These are phyloP conservation scores for Drosophila repletoides DNA, from an alignment of 1,140 invertebrate genomes.

Conservation along the genomic window DNA sequence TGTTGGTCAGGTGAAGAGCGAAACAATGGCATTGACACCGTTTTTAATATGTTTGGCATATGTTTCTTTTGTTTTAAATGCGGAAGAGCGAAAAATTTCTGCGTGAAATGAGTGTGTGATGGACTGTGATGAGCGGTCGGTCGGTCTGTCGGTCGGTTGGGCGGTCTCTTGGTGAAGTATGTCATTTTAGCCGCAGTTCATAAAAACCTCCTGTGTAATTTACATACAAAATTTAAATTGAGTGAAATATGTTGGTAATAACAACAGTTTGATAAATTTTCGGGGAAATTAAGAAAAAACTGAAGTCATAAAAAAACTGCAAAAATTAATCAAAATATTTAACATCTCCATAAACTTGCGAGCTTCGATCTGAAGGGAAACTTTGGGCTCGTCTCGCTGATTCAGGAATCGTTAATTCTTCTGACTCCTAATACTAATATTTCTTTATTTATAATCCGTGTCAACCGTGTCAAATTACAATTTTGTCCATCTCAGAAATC, in stretches of 20 bases:
- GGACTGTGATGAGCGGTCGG: not conserved
- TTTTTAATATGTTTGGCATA: slow-evolving; percentile 53
- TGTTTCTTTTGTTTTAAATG: slow-evolving; percentile 36
- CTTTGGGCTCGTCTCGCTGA: no score
- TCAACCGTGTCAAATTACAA: no score
- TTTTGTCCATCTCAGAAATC: no score
- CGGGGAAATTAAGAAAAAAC: no score
- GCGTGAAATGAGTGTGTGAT: not conserved
- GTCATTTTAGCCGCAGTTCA: slow-evolving; percentile 19
- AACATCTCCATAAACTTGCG: no score
- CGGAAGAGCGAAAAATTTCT: slow-evolving; percentile 13
- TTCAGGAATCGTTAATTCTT: no score
- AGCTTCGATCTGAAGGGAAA: no score
- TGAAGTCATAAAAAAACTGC: no score
- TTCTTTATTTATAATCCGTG: no score
- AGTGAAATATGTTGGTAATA: not conserved
- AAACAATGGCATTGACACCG: slow-evolving; percentile 41
- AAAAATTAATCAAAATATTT: no score
- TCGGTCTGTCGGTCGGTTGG: not conserved
- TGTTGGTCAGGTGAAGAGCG: not conserved
- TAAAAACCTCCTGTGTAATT: slow-evolving; percentile 30
- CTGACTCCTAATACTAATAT: no score
- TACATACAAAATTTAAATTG: slow-evolving; percentile 40
- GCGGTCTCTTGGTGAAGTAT: slow-evolving; percentile 12
- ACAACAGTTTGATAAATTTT: no score